Evolutionary conservation across 1,140 invertebrate species (phyloP).

Genomic region (Chlorops oryzae): DNA sequence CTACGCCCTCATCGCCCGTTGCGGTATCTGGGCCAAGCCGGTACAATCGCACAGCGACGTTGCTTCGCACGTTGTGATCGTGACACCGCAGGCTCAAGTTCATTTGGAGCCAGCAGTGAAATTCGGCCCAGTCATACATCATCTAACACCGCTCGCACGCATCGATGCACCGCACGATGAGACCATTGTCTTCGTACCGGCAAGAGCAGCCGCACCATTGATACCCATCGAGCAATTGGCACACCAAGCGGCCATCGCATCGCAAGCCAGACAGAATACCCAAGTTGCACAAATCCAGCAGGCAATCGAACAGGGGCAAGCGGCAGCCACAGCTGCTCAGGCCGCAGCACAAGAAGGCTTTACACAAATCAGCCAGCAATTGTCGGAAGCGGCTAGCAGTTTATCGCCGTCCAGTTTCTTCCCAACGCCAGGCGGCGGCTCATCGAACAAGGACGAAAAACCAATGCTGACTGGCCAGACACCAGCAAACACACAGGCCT

Average conservation of each 20-base stretch:
- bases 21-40: conserved; percentile 26
- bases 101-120: conserved; percentile 37
- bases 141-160: conserved; percentile 39
- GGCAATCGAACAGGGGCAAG: conserved; percentile 16
- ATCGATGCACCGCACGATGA: conserved; percentile 32
- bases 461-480: conserved; percentile 25
- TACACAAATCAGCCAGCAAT: background rate
- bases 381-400: conserved; percentile 24
- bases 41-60: conserved; percentile 22
- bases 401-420: conserved; percentile 32
- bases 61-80: conserved; percentile 40
- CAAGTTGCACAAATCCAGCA: conserved; percentile 32
- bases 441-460: conserved; percentile 21
- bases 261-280: conserved; percentile 23
- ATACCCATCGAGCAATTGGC: too few relatives aligned
- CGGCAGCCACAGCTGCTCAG: conserved; percentile 15
- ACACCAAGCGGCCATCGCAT: too few relatives aligned
- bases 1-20: conserved; percentile 25
- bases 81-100: conserved; percentile 43
- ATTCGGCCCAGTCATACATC: conserved; percentile 26
- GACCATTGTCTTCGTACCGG: conserved; percentile 41
- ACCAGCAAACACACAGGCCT: conserved; percentile 32
- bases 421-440: conserved; percentile 21
- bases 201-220: conserved; percentile 6
- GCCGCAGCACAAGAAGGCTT: too few relatives aligned